Evolutionary conservation across 2,888 invertebrate species (phyloP), one percentile per base, ranked within the genome.

Genomic region (Choristoneura rosaceana): DNA sequence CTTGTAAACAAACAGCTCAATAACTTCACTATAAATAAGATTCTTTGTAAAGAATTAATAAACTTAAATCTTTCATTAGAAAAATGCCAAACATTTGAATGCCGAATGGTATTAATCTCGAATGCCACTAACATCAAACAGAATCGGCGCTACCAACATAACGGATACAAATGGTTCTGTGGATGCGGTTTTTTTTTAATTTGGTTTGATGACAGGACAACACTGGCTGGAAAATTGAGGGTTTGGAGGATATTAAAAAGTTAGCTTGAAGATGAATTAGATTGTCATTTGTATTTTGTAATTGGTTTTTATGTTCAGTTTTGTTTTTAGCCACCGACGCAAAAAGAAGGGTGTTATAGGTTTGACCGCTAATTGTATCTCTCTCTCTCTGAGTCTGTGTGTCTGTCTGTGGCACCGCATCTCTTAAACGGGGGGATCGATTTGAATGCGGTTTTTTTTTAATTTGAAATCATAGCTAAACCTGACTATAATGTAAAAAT

Each of bases 11-110:
- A 73, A 70, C 65, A 64, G 70, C 70, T 59, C 60, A 69, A 25
- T 63, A 69, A 59, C 69, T 71, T 69, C 45, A 68, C 63, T 75
- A 74, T 71, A 71, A 74, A 69, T 75, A 74, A 68, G 70, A 71
- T 74, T 73, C 68, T 59, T 52, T 41, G 60, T 66, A 73, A 73
- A 65, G 8, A 38, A 34, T 62, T 70, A 62, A 71, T 60, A 65
- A 69, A 66, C 70, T 69, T 61, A 61, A 55, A 45, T 58, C 58
- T 69, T 69, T 25, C 25, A 61, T 62, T 43, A 63, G 43, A 71
- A 61, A 66, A 71, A 71, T 52, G 41, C 69, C 52, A 67, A 62
- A 17, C 52, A 65, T 69, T 52, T 43, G n/a, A 65, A 63, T 34
- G 15, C 34, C 55, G 34, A 71, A 62, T 62, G 38, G 45, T 66